Percentiles rank a stretch among this genome's conserved stretches.
phyloP scores from a whole-genome alignment of 1,140 invertebrate genomes.

The Papilio polyxenes region DNA sequence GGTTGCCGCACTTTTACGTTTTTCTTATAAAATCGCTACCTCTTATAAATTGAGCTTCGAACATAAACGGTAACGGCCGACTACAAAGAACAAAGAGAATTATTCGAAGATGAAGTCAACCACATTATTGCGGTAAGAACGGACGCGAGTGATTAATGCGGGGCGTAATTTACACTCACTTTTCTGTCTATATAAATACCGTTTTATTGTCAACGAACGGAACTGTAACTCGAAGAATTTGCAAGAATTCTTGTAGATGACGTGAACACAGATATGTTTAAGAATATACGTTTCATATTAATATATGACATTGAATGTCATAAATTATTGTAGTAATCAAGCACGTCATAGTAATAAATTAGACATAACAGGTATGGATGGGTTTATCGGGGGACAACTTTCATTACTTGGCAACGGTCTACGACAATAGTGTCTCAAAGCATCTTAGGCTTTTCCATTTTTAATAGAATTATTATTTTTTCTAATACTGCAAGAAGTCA shows the following conservation, averaged over 20 bases:
- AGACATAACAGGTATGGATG: neutral
- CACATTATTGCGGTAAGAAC: slow-evolving; percentile 73
- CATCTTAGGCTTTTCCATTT: neutral
- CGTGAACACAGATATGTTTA: neutral
- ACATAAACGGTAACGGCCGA: slow-evolving; percentile 63
- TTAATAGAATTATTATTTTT: neutral
- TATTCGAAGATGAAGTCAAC: slow-evolving; percentile 79
- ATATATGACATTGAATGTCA: neutral
- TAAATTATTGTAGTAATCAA: neutral
- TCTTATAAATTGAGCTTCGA: slow-evolving; percentile 50
- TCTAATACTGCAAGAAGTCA: neutral
- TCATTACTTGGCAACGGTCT: neutral
- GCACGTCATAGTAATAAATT: neutral
- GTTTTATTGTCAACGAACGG: slow-evolving; percentile 49
- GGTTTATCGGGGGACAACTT: neutral
- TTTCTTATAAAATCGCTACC: slow-evolving; percentile 31
- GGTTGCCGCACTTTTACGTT: neutral
- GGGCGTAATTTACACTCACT: slow-evolving; percentile 72
- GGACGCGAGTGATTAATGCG: slow-evolving; percentile 68
- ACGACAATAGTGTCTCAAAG: neutral
- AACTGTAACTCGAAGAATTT: slow-evolving; percentile 9
- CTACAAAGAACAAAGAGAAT: slow-evolving; percentile 74
- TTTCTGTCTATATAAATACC: slow-evolving; percentile 58
- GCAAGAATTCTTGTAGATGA: neutral
- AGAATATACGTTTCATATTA: neutral